Evolutionary conservation across 1,140 invertebrate genomes (phyloP).

Genomic region (Phenacoccus solenopsis): DNA sequence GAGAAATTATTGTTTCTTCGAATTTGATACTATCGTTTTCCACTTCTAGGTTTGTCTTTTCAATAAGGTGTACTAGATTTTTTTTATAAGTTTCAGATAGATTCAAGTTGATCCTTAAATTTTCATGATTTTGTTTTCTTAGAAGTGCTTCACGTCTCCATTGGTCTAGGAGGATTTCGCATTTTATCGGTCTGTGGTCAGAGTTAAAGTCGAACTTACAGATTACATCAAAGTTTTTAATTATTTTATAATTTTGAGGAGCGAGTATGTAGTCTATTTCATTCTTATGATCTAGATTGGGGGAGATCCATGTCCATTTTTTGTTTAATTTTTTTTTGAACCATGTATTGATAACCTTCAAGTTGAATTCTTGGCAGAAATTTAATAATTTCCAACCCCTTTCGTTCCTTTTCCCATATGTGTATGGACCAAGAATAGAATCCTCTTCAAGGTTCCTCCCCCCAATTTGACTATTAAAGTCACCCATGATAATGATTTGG

Average conservation of each 20-base stretch:
- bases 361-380: neutral
- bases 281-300: neutral
- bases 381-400: neutral
- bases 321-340: neutral
- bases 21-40: too few species aligned
- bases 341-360: neutral
- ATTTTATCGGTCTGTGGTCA: neutral
- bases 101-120: too few species aligned
- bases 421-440: neutral
- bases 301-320: slow-evolving; percentile 12
- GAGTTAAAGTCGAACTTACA: neutral
- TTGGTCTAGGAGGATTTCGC: too few species aligned
- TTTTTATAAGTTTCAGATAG: neutral
- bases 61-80: too few species aligned
- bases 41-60: too few species aligned
- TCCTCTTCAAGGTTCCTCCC: too few species aligned
- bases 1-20: too few species aligned
- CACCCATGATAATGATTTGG: neutral
- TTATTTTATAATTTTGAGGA: too few species aligned
- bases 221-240: neutral
- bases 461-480: too few species aligned
- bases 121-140: too few species aligned
- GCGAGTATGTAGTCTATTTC: slow-evolving; percentile 12
- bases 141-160: too few species aligned
- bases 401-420: slow-evolving; percentile 7